phyloP scores from a whole-genome alignment of 1,140 invertebrate species.

The Calliopsis andreniformis region DNA sequence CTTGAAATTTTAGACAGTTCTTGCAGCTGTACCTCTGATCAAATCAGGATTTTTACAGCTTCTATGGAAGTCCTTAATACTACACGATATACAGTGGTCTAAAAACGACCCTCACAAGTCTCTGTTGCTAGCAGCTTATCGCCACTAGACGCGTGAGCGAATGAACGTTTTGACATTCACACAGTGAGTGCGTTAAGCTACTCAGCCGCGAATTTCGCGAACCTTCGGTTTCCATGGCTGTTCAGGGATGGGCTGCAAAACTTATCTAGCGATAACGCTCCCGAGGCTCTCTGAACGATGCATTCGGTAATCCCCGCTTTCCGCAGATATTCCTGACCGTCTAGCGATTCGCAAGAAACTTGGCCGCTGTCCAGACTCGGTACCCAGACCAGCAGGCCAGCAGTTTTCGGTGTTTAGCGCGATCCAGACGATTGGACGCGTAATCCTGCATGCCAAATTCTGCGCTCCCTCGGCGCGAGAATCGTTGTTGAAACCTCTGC shows the following conservation, averaged over 20 bases:
- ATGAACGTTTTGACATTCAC: no score
- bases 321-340: conserved; percentile 49
- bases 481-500: conserved; percentile 4
- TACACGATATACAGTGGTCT: no score
- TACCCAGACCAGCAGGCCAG: conserved; percentile 9
- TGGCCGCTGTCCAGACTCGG: conserved; percentile 53
- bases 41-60: no score
- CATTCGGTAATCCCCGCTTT: conserved; percentile 49
- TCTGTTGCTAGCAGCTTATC: no score
- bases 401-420: conserved; percentile 54
- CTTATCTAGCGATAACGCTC: conserved; percentile 52
- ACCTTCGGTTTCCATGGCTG: background rate
- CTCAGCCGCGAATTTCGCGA: background rate
- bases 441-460: conserved; percentile 45
- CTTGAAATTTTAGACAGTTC: no score
- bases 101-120: no score
- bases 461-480: background rate
- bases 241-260: conserved; percentile 24
- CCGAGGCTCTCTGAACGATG: conserved; percentile 45
- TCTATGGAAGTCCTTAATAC: no score
- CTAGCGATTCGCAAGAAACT: conserved; percentile 55
- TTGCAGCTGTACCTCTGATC: no score
- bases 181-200: background rate
- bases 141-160: no score
- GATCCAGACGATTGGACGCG: conserved; percentile 51